Evolutionary conservation across 2,888 invertebrate species (phyloP), one percentile per base, ranked within the genome.

Genomic region (Tetheella fluctuosa): DNA sequence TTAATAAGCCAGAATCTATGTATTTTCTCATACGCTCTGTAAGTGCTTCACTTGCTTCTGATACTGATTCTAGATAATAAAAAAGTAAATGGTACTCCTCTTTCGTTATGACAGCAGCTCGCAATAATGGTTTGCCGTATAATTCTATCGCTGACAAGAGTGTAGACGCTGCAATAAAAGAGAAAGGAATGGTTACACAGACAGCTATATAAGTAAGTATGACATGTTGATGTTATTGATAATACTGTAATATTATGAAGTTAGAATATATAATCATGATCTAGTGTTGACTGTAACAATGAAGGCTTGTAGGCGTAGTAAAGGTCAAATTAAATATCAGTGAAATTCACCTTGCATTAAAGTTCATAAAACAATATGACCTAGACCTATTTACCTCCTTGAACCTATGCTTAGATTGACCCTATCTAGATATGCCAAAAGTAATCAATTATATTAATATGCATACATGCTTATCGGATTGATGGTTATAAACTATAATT

Each of bases 61-160:
- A 94, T 6, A 94, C 87, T 5, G 90, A 91, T 68, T 92, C 92
- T 39, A 94, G 78, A 67, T 92, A 93, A 69, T 93, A 93, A 74
- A 94, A 94, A 5, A 94, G 83, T 64, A 93, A 76, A 69, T 93
- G 91, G 68, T 94, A 94, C 70, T 94, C 94, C 67, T 93, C 91
- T 64, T 91, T 91, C 20, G 89, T 90, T 68, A 94, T 92, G 64
- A 86, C 91, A 54, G 92, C 89, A 57, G 93, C 93, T 48, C 93
- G 86, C 37, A 93, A 78, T 60, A 95, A 86, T 1, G 95, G 95
- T 72, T 94, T 94, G 23, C 95, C 95, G 79, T 95, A 95, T 61
- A 95, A 85, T 80, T 95, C 95, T 71, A 94, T 93, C 57, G 95
- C 95, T 65, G 95, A 95, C 81, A 93, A 94, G 63, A 95, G 81